Percentiles rank a stretch among this genome's conserved stretches.
Evolutionary conservation across 1,140 invertebrate species (phyloP).

Genomic region (Ectropis grisescens): DNA sequence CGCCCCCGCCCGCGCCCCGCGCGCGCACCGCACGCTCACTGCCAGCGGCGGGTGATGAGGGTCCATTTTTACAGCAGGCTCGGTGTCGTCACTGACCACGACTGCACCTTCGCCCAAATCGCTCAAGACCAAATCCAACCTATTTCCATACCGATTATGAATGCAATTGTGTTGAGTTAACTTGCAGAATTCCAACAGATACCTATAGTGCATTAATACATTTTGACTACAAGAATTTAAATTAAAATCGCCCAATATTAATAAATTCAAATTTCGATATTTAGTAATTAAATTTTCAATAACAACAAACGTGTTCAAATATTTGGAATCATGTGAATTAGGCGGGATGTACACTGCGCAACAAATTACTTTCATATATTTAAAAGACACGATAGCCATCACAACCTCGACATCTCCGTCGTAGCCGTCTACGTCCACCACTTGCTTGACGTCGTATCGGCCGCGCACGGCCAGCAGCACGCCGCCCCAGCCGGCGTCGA

Average conservation of each 20-base stretch:
- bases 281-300: constrained; percentile 8
- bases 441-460: background rate
- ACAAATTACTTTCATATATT: constrained; percentile 6
- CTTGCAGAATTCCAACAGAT: background rate
- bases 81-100: no score
- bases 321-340: constrained; percentile 4
- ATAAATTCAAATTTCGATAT: constrained; percentile 1
- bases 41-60: no score
- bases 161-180: no score
- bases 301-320: constrained; percentile 5
- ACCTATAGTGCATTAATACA: constrained; percentile 5
- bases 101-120: no score
- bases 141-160: no score
- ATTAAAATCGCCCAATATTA: constrained; percentile 14
- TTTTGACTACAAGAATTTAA: constrained; percentile 11
- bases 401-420: constrained; percentile 4
- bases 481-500: no score
- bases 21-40: no score
- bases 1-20: no score
- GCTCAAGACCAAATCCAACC: no score
- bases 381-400: no score
- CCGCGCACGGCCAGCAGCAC: constrained; percentile 6
- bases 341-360: constrained; percentile 13
- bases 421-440: constrained; percentile 1
- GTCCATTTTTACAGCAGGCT: no score